phyloP scores from a whole-genome alignment of 2,797 vertebrate genomes.

The Ceyx erithaca region DNA sequence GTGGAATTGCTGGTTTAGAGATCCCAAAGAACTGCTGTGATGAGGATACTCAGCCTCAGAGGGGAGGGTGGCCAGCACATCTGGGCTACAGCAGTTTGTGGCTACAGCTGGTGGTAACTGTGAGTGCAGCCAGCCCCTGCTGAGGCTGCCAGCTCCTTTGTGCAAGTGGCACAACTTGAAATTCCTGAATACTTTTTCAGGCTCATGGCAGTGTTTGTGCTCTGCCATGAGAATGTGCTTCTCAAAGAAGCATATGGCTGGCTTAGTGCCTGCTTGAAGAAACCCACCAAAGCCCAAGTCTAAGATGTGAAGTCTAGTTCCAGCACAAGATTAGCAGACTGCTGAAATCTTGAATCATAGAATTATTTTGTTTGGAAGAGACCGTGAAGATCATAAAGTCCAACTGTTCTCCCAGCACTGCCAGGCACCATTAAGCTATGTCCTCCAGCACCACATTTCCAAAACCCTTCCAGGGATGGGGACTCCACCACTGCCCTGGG shows the following conservation, averaged over 20 bases:
- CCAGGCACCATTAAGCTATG: neutral
- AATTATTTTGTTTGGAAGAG: neutral
- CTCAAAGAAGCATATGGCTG: neutral
- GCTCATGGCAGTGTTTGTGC: neutral
- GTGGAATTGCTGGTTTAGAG: neutral
- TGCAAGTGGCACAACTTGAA: neutral
- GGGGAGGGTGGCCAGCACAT: neutral
- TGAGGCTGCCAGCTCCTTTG: neutral
- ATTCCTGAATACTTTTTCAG: neutral
- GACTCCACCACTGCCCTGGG: neutral
- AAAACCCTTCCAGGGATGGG: neutral
- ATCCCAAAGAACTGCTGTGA: accelerated
- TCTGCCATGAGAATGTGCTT: neutral
- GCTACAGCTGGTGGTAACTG: accelerated
- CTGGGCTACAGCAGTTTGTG: neutral
- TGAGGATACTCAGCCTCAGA: neutral
- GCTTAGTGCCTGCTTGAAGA: neutral
- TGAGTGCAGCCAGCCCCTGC: neutral
- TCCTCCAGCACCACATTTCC: neutral
- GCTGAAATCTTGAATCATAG: neutral
- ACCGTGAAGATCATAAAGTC: neutral
- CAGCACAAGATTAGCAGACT: neutral
- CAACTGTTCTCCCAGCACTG: neutral
- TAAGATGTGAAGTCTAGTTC: neutral
- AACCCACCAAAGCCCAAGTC: neutral